phyloP scores from a whole-genome alignment of 2,113 vertebrate species.

The Aix galericulata region DNA sequence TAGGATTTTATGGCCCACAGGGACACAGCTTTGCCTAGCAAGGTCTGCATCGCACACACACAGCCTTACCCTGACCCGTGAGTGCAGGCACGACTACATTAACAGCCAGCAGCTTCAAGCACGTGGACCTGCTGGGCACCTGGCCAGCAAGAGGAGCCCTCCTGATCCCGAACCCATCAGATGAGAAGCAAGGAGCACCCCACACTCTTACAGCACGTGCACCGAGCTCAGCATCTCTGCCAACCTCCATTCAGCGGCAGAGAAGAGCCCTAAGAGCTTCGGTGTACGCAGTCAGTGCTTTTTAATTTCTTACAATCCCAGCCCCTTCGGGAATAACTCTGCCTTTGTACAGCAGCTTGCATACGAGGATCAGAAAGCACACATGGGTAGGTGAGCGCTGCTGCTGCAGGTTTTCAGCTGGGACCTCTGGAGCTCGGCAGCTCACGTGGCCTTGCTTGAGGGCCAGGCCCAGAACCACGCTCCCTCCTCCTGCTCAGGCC shows the following conservation, averaged over 20 bases:
- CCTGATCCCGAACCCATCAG: neutral
- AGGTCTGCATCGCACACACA: neutral
- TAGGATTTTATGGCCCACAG: neutral
- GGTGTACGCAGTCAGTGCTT: neutral
- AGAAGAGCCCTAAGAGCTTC: neutral
- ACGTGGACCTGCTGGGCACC: constrained; percentile 14
- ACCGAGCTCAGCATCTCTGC: neutral
- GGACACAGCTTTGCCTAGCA: neutral
- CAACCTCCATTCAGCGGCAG: neutral
- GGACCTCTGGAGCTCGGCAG: neutral
- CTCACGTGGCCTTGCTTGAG: accelerated
- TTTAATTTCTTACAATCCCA: neutral
- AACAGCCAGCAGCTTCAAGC: neutral
- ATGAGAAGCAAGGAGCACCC: constrained; percentile 20
- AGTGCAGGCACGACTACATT: neutral
- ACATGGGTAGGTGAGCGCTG: neutral
- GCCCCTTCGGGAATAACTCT: neutral
- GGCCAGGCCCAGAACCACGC: neutral
- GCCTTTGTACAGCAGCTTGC: neutral
- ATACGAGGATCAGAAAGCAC: neutral
- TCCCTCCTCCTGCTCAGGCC: neutral
- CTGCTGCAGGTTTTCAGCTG: neutral
- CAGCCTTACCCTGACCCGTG: neutral
- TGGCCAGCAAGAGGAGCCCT: neutral
- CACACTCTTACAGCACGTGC: neutral